Evolutionary conservation across 2,888 invertebrate genomes (phyloP).

Genomic region (Ectemnius lituratus): DNA sequence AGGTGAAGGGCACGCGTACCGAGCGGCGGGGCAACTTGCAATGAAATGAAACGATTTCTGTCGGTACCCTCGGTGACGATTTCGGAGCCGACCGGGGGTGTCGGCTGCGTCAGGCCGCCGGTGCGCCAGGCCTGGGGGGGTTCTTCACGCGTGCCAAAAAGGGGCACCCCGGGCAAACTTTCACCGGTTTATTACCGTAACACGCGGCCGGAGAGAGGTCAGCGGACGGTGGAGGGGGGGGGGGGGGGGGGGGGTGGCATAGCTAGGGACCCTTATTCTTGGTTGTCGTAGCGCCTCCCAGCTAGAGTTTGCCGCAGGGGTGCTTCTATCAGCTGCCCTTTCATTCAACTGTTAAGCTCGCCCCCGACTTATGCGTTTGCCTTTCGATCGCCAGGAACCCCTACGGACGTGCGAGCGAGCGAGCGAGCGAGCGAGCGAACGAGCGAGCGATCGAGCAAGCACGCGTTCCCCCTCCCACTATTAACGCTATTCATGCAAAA

Average conservation of each 20-base stretch:
- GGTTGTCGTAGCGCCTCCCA: slow-evolving; percentile 43
- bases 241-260: slow-evolving; percentile 33
- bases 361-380: slow-evolving; percentile 66
- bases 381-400: slow-evolving; percentile 26
- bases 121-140: slow-evolving; percentile 48
- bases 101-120: neutral
- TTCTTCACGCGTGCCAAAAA: slow-evolving; percentile 71
- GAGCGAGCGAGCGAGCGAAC: no score
- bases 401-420: slow-evolving; percentile 13
- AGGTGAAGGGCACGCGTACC: slow-evolving; percentile 25
- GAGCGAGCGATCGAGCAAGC: slow-evolving; percentile 11
- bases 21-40: slow-evolving; percentile 54
- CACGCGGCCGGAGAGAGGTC: slow-evolving; percentile 33
- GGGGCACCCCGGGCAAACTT: slow-evolving; percentile 72
- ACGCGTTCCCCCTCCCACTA: slow-evolving; percentile 72
- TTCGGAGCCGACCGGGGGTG: slow-evolving; percentile 44
- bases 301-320: slow-evolving; percentile 45
- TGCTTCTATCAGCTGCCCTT: slow-evolving; percentile 72
- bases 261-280: slow-evolving; percentile 42
- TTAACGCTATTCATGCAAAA: slow-evolving; percentile 72
- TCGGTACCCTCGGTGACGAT: slow-evolving; percentile 65
- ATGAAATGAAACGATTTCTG: slow-evolving; percentile 72
- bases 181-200: slow-evolving; percentile 69
- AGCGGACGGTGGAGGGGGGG: slow-evolving; percentile 42
- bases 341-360: slow-evolving; percentile 63